These are phyloP conservation scores for Tolypeutes matacus DNA, from an alignment of 2,797 vertebrate species.

Conservation along the genomic window DNA sequence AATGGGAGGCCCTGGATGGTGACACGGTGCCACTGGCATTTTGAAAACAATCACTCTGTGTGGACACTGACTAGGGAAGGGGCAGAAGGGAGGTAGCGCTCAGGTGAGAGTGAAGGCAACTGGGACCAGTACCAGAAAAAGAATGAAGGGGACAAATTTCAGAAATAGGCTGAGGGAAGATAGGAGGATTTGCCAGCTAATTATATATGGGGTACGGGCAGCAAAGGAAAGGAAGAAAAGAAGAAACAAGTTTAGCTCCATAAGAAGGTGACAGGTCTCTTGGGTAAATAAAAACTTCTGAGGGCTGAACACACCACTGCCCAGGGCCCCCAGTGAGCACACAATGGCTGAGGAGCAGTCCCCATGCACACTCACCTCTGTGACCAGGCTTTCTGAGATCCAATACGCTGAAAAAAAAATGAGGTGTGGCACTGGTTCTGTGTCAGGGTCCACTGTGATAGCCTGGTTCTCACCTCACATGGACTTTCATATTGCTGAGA, in stretches of 20 bases:
- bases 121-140: not conserved
- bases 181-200: accelerated
- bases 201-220: not conserved
- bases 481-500: not conserved
- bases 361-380: not conserved
- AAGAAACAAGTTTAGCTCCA: not conserved
- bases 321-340: accelerated
- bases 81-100: not conserved
- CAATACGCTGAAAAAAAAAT: not conserved
- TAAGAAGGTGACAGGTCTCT: not conserved
- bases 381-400: not conserved
- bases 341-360: accelerated
- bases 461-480: too few species aligned
- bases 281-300: not conserved
- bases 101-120: not conserved
- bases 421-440: accelerated
- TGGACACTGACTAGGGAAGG: not conserved
- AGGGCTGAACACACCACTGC: not conserved
- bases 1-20: not conserved
- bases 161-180: not conserved
- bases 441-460: accelerated
- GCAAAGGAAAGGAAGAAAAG: too few species aligned
- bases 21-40: not conserved
- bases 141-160: not conserved
- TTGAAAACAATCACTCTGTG: not conserved